These are phyloP conservation scores for Pungitius pungitius DNA, from an alignment of 2,113 vertebrate genomes.

Conservation along the genomic window DNA sequence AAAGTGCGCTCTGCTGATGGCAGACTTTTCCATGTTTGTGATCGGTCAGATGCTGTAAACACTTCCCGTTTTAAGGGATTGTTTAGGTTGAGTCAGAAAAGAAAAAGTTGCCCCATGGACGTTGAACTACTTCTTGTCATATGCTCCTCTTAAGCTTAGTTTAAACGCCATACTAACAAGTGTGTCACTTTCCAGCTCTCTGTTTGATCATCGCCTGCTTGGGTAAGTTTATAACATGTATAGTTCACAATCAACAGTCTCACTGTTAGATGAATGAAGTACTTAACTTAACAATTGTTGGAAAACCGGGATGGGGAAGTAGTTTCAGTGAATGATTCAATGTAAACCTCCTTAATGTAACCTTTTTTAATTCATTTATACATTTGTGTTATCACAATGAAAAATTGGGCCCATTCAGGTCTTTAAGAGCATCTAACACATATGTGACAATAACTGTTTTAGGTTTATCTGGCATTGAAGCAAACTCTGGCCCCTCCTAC, in stretches of 20 bases:
- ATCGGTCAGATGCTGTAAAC: no score
- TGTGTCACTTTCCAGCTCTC: constrained; percentile 3
- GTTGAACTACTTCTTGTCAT: not conserved
- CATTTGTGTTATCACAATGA: not conserved
- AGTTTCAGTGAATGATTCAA: not conserved
- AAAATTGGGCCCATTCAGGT: no score
- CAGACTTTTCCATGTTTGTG: no score
- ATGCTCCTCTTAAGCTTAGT: not conserved
- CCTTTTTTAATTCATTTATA: not conserved
- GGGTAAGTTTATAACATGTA: constrained; percentile 18
- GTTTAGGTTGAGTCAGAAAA: not conserved
- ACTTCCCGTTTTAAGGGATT: no score
- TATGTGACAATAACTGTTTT: not conserved
- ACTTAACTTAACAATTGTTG: not conserved
- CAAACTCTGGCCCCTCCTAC: no score
- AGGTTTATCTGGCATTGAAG: not conserved
- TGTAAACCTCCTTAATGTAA: not conserved
- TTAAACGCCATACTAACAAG: not conserved
- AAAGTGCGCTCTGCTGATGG: no score
- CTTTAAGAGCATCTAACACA: no score
- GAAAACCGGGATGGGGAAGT: no score
- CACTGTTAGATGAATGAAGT: not conserved
- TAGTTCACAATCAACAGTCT: not conserved
- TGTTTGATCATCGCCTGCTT: constrained; percentile 12
- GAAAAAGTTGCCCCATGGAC: not conserved